Base-by-base conservation (phyloP, 2,888 invertebrate genomes). In the Blastobasis adustella region DNA sequence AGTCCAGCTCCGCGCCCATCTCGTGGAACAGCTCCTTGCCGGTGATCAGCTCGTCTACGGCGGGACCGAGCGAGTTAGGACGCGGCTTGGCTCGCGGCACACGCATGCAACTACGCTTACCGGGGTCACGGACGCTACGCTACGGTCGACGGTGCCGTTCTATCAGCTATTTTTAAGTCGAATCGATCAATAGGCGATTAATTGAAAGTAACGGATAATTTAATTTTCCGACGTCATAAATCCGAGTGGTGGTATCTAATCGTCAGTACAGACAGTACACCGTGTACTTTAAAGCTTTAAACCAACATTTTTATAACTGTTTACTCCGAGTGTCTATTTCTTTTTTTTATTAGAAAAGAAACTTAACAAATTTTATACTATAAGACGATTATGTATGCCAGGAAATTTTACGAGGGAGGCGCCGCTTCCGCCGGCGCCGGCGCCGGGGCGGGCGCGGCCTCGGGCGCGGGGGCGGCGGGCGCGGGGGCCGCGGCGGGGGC, bases 11-110 rank as follows among this genome's bases (percentile, higher is more conserved):
- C 80, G 96, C 96, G 67, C 96, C 96, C 82, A 98, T 94, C 80
- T 94, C 92, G 89, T 95, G 96, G 92, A 94, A 97, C 86, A 95
- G 92, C 91, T 97, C 96, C 92, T 96, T 97, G 87, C 93, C 93
- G 72, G 90, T 89, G 87, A 95, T 93, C 90, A 95, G 90, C 75
- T 95, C 95, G 92, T 95, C 95, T 95, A 92, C 73, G 23, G 23
- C 75, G 71, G 80, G 69, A 80, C 73, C 79, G 64, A 63, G 67
- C 67, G 61, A 58, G 66, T 78, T 74, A 76, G 62, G 9, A 71
- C 58, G 52, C 61, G 49, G 52, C 51, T 49, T 46, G 62, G 62
- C 54, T 58, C 56, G 55, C 59, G 56, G 60, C 63, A 69, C 67
- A 68, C 73, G 60, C 78, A 78, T 79, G 75, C 79, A 67, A 60